Percentiles rank a stretch among this genome's conserved stretches.
phyloP scores from a whole-genome alignment of 2,888 invertebrate genomes.

The Polydrusus pterygomalis region DNA sequence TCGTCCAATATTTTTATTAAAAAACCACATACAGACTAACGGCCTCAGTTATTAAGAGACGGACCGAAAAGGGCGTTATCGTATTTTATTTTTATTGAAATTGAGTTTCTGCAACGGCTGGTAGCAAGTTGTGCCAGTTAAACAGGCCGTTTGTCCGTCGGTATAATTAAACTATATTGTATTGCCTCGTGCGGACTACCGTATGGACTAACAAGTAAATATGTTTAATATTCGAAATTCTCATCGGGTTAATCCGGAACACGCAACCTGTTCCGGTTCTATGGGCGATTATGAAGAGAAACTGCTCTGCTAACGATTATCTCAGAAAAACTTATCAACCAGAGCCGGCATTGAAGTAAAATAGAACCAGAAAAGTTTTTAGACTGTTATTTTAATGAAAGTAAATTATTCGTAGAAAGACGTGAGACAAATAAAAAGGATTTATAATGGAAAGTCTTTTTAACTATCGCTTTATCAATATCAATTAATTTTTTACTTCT shows the following conservation, averaged over 20 bases:
- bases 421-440: too few species aligned
- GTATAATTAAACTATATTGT: constrained; percentile 55
- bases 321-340: constrained; percentile 39
- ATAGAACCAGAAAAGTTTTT: too few species aligned
- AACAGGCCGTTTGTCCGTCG: constrained; percentile 55
- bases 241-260: constrained; percentile 52
- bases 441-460: too few species aligned
- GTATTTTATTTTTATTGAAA: constrained; percentile 57
- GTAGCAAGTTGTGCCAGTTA: constrained; percentile 52
- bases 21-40: constrained; percentile 55
- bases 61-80: constrained; percentile 50
- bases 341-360: not conserved
- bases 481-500: too few species aligned
- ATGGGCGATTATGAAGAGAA: constrained; percentile 51
- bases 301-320: constrained; percentile 50
- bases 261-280: constrained; percentile 49
- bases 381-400: too few species aligned
- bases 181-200: constrained; percentile 51
- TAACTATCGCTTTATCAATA: too few species aligned
- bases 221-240: constrained; percentile 56
- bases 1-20: constrained; percentile 56
- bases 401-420: too few species aligned
- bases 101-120: constrained; percentile 54
- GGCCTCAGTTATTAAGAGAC: constrained; percentile 54
- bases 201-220: constrained; percentile 54